These are phyloP conservation scores for Sebastes vulpes DNA, from an alignment of 2,797 vertebrate species.

Conservation along the genomic window DNA sequence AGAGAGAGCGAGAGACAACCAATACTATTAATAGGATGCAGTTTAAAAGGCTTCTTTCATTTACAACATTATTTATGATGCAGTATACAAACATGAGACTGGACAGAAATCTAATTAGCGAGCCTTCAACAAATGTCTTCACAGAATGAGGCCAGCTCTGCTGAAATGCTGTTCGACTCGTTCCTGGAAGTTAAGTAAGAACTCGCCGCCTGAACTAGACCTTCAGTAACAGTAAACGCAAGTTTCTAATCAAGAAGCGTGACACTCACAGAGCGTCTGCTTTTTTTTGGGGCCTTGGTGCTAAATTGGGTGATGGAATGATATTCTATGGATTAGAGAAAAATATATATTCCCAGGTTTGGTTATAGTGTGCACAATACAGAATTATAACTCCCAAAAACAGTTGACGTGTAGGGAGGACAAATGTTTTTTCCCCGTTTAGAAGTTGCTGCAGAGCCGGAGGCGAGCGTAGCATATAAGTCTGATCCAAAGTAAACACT, in stretches of 20 bases:
- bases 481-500: background rate
- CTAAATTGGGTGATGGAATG: background rate
- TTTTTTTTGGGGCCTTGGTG: background rate
- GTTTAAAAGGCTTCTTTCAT: constrained; percentile 5
- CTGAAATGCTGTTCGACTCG: background rate
- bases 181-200: background rate
- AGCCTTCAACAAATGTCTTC: background rate
- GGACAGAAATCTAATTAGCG: background rate
- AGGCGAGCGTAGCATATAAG: too few species aligned
- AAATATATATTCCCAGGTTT: background rate
- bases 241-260: background rate
- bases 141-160: background rate
- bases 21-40: background rate
- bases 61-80: background rate
- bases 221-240: background rate
- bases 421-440: background rate
- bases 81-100: background rate
- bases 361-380: background rate
- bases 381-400: background rate
- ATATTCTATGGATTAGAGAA: background rate
- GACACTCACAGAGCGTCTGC: background rate
- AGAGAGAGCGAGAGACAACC: background rate
- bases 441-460: background rate
- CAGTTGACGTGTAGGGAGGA: background rate
- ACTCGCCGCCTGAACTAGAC: background rate